Conservation (phyloP, 2,797 vertebrate species). For the Poeciliopsis turneri region DNA sequence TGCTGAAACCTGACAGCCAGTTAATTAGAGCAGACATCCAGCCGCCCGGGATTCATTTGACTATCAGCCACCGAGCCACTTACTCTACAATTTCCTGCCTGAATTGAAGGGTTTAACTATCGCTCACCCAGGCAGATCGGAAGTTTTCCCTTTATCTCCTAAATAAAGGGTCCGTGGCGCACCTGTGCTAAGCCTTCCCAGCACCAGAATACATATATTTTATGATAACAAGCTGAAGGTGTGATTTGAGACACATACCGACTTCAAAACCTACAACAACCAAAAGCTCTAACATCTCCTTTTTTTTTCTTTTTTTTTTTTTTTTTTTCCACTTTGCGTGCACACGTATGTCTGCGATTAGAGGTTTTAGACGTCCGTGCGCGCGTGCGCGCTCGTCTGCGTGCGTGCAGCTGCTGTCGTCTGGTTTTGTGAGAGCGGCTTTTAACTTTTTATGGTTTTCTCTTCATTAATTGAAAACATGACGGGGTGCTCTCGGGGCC, state of each 20-base stretch:
- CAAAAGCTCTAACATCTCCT: slow-evolving; percentile 38
- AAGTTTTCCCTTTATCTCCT: slow-evolving; percentile 79
- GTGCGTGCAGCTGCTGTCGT: slow-evolving; percentile 45
- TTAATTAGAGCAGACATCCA: slow-evolving; percentile 81
- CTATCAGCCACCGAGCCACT: slow-evolving; percentile 81
- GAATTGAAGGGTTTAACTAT: slow-evolving; percentile 76
- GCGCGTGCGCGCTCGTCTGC: slow-evolving; percentile 34
- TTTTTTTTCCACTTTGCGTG: slow-evolving; percentile 2
- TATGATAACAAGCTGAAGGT: slow-evolving; percentile 68
- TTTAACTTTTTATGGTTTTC: slow-evolving; percentile 76
- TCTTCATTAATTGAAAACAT: slow-evolving; percentile 83
- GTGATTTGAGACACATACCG: slow-evolving; percentile 37
- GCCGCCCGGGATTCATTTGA: slow-evolving; percentile 76
- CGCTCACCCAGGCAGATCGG: slow-evolving; percentile 73
- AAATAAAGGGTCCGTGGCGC: slow-evolving; percentile 64
- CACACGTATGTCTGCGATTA: slow-evolving; percentile 47
- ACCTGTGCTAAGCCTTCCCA: slow-evolving; percentile 48
- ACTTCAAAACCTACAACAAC: slow-evolving; percentile 59
- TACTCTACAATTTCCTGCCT: slow-evolving; percentile 84
- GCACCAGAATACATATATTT: slow-evolving; percentile 52
- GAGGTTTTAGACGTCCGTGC: slow-evolving; percentile 29
- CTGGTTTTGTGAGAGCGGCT: slow-evolving; percentile 58
- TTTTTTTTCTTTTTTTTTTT: not conserved
- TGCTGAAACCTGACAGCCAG: slow-evolving; percentile 64
- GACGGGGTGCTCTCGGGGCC: slow-evolving; percentile 75